Base-by-base conservation (phyloP, 2,113 vertebrate genomes). In the Vicugna pacos region DNA sequence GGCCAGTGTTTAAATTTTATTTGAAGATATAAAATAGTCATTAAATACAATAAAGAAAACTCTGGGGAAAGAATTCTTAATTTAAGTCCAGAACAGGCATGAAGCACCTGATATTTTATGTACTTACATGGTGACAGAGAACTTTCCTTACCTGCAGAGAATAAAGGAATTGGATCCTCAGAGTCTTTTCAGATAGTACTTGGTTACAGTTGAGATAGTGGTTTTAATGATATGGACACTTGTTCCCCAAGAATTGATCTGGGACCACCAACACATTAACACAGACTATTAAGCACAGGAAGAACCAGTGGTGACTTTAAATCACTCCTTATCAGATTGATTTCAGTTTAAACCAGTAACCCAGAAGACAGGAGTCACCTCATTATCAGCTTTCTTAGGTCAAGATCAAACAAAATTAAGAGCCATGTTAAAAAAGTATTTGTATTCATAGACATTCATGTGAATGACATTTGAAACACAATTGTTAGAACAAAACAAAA, bases 401-500 rank as follows among this genome's bases (percentile, higher is more conserved):
- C 80, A 96, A 69, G 32, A 89, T 64, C 17, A 95, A 95, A n/a
- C n/a, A 81, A 96, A 96, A 87, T 83, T 82, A 92, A 94, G 38
- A 93, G 22, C 10, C 35, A 32, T 82, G 52, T 85, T 88, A 54
- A 85, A 88, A 90, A 93, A 50, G 46, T 69, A 87, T 77, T 93
- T 93, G 60, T 96, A 30, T 89, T 95, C 89, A 3, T 8, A 85
- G 42, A 8, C 76, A 93, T 81, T 95, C 89, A 73, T 82, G 81
- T 93, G 62, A 94, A 92, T 92, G 83, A 84, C 65, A 91, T 96
- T 96, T 94, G 80, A 88, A 92, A 73, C 28, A 73, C 70, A 93
- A 91, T 88, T 92, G 80, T 64, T 26, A 81, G 65, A 96, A 90
- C 73, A 90, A 96, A 97, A 94, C 84, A 90, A 96, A 84, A 81